Conservation (phyloP, 2,888 invertebrate genomes). For the Morinoia aosen region DNA sequence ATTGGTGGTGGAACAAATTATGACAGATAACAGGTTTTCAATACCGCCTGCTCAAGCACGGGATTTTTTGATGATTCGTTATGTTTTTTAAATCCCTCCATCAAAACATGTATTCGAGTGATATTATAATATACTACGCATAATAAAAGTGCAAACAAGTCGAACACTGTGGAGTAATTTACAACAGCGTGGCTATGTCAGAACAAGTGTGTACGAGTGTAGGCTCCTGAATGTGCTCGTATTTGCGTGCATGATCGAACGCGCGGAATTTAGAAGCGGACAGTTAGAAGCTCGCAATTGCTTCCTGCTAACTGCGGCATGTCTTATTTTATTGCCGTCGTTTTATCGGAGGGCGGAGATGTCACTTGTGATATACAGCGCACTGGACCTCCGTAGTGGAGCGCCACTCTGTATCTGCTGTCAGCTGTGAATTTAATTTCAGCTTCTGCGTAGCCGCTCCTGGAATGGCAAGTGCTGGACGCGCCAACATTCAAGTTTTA, state of each 20-base stretch:
- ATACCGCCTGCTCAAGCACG: too few species aligned
- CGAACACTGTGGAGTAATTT: neutral
- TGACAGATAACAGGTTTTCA: too few species aligned
- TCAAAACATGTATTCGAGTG: too few species aligned
- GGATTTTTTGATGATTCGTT: too few species aligned
- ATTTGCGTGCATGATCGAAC: neutral
- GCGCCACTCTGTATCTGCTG: neutral
- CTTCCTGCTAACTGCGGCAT: neutral
- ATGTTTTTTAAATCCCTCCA: too few species aligned
- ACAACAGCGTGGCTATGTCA: neutral
- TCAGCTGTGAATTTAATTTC: neutral
- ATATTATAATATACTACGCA: neutral
- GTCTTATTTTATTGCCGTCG: neutral
- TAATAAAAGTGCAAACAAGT: neutral
- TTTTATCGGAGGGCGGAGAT: neutral
- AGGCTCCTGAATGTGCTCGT: neutral
- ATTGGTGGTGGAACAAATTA: too few species aligned
- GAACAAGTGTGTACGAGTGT: neutral
- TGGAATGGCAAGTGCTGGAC: neutral
- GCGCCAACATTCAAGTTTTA: neutral
- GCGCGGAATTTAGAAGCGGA: neutral
- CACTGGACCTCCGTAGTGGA: neutral
- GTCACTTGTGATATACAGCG: neutral
- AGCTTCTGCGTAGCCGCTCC: neutral
- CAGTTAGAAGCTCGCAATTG: neutral